These are phyloP conservation scores for Nephotettix cincticeps DNA, from an alignment of 1,140 invertebrate species.

Conservation along the genomic window DNA sequence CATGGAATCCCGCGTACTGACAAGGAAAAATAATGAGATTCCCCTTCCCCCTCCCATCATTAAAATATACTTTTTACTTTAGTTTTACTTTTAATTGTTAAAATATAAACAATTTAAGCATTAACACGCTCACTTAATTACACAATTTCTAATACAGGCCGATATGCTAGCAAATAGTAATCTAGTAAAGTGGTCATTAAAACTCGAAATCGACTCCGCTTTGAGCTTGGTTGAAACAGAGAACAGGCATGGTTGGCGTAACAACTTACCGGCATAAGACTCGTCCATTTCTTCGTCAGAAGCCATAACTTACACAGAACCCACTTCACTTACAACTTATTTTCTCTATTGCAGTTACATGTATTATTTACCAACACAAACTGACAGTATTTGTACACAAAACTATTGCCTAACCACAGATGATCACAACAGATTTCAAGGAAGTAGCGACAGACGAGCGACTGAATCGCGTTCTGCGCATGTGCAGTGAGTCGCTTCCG, in stretches of 20 bases:
- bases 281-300: constrained; percentile 77
- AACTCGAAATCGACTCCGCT: neutral
- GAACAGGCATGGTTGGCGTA: constrained; percentile 22
- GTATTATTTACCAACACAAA: neutral
- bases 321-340: neutral
- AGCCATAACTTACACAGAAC: constrained; percentile 57
- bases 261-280: constrained; percentile 69
- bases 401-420: constrained; percentile 1
- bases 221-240: constrained; percentile 3
- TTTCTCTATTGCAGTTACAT: neutral
- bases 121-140: no score
- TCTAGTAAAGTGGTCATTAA: no score
- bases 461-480: constrained; percentile 14
- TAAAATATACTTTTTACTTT: no score
- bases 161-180: no score
- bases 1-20: constrained; percentile 50
- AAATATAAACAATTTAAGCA: no score
- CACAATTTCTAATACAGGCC: no score
- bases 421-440: constrained; percentile 16
- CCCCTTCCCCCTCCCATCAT: constrained; percentile 34
- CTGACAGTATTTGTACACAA: neutral
- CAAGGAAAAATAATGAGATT: constrained; percentile 52
- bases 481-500: constrained; percentile 22
- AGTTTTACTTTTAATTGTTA: no score
- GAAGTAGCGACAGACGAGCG: constrained; percentile 4